A percentile compares a stretch with the other conserved stretches of the same genome.
phyloP scores from a whole-genome alignment of 2,797 vertebrate species.

The Moxostoma hubbsi region DNA sequence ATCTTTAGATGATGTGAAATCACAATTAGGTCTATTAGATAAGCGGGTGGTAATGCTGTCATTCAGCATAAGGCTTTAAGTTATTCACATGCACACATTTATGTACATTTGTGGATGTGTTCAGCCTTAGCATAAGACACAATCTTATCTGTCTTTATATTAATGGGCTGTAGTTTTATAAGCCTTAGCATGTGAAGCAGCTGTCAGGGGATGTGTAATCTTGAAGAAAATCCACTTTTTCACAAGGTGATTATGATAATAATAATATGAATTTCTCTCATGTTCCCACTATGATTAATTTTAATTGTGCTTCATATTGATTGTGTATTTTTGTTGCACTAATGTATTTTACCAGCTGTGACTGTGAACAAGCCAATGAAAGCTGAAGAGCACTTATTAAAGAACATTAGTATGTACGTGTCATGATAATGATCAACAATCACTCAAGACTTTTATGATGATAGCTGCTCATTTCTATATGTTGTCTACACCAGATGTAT shows the following conservation, averaged over 20 bases:
- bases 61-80: no score
- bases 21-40: no score
- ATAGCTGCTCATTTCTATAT: neutral
- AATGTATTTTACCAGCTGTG: constrained; percentile 43
- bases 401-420: neutral
- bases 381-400: constrained; percentile 39
- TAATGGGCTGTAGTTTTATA: constrained; percentile 4
- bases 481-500: no score
- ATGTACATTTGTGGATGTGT: no score
- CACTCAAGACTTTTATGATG: neutral
- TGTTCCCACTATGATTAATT: neutral
- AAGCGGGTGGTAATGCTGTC: no score
- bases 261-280: neutral
- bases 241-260: neutral
- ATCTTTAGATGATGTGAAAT: neutral
- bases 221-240: neutral
- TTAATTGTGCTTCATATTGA: neutral
- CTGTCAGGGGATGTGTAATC: neutral
- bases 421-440: neutral
- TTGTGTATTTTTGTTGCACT: constrained; percentile 50
- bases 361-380: constrained; percentile 44
- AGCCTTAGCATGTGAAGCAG: constrained; percentile 2
- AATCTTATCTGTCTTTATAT: neutral
- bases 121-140: constrained; percentile 25
- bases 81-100: no score